These are phyloP conservation scores for Agrilus planipennis DNA, from an alignment of 1,140 invertebrate genomes.

Conservation along the genomic window DNA sequence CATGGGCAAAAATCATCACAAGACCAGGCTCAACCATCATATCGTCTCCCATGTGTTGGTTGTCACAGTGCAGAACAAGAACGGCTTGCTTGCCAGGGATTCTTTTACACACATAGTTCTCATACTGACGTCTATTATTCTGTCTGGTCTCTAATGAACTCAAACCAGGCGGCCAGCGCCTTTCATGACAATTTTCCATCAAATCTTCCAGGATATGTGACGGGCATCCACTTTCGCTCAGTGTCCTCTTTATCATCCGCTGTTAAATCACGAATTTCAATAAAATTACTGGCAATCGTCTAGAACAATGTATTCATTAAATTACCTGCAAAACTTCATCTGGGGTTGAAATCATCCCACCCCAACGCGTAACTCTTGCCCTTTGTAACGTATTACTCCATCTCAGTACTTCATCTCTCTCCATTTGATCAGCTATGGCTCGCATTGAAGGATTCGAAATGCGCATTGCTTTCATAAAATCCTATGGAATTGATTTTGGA, in stretches of 20 bases:
- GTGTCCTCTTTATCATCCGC: conserved; percentile 81
- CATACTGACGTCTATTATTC: conserved; percentile 82
- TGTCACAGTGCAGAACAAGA: conserved; percentile 87
- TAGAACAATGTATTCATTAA: too few species aligned
- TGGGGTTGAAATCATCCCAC: conserved; percentile 94
- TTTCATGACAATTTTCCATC: conserved; percentile 95
- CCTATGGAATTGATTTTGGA: conserved; percentile 45
- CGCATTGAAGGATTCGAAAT: conserved; percentile 80
- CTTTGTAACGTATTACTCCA: conserved; percentile 78
- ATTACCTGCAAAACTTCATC: conserved; percentile 81
- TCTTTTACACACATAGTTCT: conserved; percentile 87
- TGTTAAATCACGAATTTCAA: too few species aligned
- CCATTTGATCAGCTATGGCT: conserved; percentile 82
- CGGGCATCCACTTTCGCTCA: conserved; percentile 87
- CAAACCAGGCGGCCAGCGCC: conserved; percentile 85
- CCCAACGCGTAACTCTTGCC: conserved; percentile 88
- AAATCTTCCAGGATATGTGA: conserved; percentile 84
- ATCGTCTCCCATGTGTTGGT: conserved; percentile 86
- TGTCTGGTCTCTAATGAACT: conserved; percentile 87
- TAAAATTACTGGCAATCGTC: too few species aligned
- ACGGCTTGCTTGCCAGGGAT: conserved; percentile 93
- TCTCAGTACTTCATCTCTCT: conserved; percentile 81
- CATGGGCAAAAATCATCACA: conserved; percentile 97
- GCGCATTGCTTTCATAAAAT: conserved; percentile 84
- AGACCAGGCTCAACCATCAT: conserved; percentile 95